Conservation (phyloP, 2,113 vertebrate genomes). For the Scophthalmus maximus region DNA sequence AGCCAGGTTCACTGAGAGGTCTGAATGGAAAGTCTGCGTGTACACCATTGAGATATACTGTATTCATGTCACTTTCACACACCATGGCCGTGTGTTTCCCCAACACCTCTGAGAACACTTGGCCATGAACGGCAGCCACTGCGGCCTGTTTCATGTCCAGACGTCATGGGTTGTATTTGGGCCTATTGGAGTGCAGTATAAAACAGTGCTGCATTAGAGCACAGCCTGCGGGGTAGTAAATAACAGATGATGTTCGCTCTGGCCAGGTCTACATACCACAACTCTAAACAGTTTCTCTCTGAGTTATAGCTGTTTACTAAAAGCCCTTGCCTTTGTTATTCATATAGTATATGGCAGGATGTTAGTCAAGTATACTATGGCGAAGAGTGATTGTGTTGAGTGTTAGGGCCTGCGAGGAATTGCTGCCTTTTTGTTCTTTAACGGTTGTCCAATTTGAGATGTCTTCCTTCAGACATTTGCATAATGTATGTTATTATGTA, state of each 20-base stretch:
- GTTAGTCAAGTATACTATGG: constrained; percentile 61
- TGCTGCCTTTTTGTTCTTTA: constrained; percentile 24
- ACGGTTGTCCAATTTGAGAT: constrained; percentile 39
- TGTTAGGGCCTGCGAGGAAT: constrained; percentile 9
- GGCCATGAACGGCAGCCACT: constrained; percentile 45
- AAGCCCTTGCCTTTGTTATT: constrained; percentile 75
- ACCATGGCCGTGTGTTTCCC: constrained; percentile 47
- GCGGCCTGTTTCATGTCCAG: constrained; percentile 74
- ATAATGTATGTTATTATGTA: constrained; percentile 18
- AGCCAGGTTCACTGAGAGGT: constrained; percentile 75
- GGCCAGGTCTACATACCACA: constrained; percentile 76
- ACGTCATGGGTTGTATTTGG: constrained; percentile 49
- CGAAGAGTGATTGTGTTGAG: constrained; percentile 31
- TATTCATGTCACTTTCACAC: constrained; percentile 70
- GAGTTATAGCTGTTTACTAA: constrained; percentile 81
- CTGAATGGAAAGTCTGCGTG: constrained; percentile 73
- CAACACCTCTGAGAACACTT: constrained; percentile 56
- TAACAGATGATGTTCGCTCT: constrained; percentile 73
- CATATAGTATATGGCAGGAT: constrained; percentile 53
- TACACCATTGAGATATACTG: constrained; percentile 61
- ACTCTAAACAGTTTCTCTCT: constrained; percentile 75
- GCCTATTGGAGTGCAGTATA: constrained; percentile 61
- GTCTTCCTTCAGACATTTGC: constrained; percentile 42
- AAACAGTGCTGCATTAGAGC: constrained; percentile 64
- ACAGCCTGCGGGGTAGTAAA: constrained; percentile 68